These are phyloP conservation scores for Drosophila sulfurigaster DNA, from an alignment of 1,140 invertebrate genomes.

Conservation along the genomic window DNA sequence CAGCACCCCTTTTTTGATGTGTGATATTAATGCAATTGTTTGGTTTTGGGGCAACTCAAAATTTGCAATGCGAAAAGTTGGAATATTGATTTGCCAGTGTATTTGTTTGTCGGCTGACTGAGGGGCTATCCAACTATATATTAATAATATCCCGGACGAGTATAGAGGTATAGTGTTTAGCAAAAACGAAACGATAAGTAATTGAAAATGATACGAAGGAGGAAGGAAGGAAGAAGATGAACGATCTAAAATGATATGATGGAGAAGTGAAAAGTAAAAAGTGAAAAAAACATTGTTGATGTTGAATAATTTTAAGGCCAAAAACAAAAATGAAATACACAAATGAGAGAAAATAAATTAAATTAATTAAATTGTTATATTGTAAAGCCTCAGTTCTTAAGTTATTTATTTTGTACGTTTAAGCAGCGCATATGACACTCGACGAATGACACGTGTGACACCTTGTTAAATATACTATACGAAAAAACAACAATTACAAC, in stretches of 20 bases:
- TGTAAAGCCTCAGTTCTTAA: constrained; percentile 81
- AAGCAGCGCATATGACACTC: constrained; percentile 77
- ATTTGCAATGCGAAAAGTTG: constrained; percentile 17
- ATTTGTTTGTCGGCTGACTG: neutral
- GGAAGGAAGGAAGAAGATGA: neutral
- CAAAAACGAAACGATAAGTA: constrained; percentile 32
- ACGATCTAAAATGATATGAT: constrained; percentile 14
- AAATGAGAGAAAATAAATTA: constrained; percentile 43
- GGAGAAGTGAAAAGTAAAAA: constrained; percentile 35
- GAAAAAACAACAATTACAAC: neutral
- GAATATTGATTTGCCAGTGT: constrained; percentile 25
- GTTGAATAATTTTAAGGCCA: constrained; percentile 79
- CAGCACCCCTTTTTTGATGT: constrained; percentile 56
- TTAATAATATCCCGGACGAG: constrained; percentile 3
- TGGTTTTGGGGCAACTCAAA: constrained; percentile 16
- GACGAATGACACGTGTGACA: constrained; percentile 61
- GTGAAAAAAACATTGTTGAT: constrained; percentile 77
- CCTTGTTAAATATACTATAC: constrained; percentile 70
- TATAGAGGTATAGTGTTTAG: constrained; percentile 34
- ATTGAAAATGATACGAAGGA: constrained; percentile 18
- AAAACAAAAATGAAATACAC: constrained; percentile 30
- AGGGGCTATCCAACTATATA: neutral
- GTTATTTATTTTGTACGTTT: constrained; percentile 81
- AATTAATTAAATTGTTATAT: constrained; percentile 81
- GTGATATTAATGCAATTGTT: constrained; percentile 63